Conservation (phyloP, 2,888 invertebrate species). For the Stenodera caucasica region DNA sequence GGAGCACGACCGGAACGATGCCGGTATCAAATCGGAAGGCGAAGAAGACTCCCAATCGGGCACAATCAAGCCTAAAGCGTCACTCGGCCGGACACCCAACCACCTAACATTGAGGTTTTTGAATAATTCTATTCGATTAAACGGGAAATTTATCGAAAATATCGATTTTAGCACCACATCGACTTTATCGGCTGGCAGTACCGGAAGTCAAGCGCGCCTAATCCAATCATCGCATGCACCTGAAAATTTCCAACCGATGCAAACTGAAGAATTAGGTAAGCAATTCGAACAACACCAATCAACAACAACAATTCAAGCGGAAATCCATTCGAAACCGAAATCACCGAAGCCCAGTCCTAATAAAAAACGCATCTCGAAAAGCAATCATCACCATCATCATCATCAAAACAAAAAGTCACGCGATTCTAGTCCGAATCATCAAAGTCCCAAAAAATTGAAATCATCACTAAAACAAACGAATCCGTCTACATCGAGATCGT, state of each 20-base stretch:
- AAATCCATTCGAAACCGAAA: constrained; percentile 48
- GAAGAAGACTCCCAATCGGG: constrained; percentile 79
- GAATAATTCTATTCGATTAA: too few relatives aligned
- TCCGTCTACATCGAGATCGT: constrained; percentile 56
- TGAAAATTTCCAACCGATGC: constrained; percentile 85
- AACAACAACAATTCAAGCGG: constrained; percentile 58
- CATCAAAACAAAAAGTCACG: constrained; percentile 38
- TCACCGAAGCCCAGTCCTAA: constrained; percentile 43
- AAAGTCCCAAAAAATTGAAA: constrained; percentile 48
- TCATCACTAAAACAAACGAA: constrained; percentile 48
- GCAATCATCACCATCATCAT: constrained; percentile 28
- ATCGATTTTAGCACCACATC: constrained; percentile 78
- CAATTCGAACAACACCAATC: constrained; percentile 51
- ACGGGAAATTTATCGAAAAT: constrained; percentile 7
- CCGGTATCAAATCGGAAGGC: constrained; percentile 83
- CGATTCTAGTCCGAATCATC: constrained; percentile 36
- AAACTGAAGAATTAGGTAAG: constrained; percentile 90
- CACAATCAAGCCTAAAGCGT: constrained; percentile 60
- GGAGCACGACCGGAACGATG: constrained; percentile 64
- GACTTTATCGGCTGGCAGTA: constrained; percentile 90
- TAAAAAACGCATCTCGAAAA: constrained; percentile 40
- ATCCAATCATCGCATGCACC: constrained; percentile 94
- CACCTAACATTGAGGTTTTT: constrained; percentile 86
- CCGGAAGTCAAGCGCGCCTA: constrained; percentile 88
- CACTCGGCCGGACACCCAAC: constrained; percentile 88